A percentile compares a stretch with the other conserved stretches of the same genome.
Evolutionary conservation across 2,113 vertebrate species (phyloP).

Genomic region (Rhodinocichla rosea): DNA sequence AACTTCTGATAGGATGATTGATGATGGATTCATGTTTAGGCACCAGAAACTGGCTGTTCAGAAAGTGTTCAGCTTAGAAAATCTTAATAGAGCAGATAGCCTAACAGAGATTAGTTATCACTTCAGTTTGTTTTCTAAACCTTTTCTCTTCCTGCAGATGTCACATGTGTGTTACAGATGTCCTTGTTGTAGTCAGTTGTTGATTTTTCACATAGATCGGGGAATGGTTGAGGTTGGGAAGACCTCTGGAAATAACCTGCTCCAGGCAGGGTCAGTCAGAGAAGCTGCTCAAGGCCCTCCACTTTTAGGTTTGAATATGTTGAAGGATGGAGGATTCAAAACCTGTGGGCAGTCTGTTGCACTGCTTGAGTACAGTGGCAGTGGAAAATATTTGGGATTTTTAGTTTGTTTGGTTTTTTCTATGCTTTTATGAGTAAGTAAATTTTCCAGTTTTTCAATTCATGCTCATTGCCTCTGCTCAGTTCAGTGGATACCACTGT

Average conservation of each 20-base stretch:
- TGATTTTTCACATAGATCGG: neutral
- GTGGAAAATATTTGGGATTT: neutral
- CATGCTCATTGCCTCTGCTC: neutral
- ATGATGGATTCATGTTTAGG: neutral
- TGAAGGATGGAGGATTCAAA: neutral
- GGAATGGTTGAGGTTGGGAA: neutral
- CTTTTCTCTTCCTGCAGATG: neutral
- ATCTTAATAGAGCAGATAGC: neutral
- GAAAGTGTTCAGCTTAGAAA: neutral
- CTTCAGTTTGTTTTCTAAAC: neutral
- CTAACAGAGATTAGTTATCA: neutral
- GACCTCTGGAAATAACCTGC: neutral
- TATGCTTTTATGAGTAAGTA: neutral
- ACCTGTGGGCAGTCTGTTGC: neutral
- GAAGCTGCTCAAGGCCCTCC: neutral
- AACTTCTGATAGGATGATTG: neutral
- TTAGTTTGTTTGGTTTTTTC: neutral
- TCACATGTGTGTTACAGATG: neutral
- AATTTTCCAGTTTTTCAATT: neutral
- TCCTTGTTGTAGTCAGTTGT: neutral
- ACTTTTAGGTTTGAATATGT: rapidly evolving
- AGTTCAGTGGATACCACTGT: neutral
- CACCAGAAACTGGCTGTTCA: neutral
- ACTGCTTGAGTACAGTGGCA: neutral
- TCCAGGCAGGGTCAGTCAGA: neutral